These are phyloP conservation scores for Gallinago jamesoni DNA, from an alignment of 2,113 vertebrate species.

Conservation along the genomic window DNA sequence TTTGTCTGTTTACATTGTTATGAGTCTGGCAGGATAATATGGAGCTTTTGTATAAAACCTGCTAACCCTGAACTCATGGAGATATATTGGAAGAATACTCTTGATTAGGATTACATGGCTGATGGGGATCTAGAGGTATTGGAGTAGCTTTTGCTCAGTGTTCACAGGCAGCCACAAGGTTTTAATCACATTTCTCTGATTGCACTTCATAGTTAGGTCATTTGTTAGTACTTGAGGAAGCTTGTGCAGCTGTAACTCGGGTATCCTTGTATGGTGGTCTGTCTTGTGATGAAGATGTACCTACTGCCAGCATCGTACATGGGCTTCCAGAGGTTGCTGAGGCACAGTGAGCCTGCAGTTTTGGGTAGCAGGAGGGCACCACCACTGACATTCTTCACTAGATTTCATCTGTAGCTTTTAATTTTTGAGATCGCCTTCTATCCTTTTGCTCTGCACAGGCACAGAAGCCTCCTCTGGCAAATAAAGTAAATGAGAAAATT, in stretches of 20 bases:
- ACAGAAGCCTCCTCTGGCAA: background rate
- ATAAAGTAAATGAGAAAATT: slow-evolving; percentile 20
- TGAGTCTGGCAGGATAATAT: background rate
- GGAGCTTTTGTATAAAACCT: background rate
- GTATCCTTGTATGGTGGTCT: background rate
- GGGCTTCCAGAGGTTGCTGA: background rate
- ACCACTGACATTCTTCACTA: background rate
- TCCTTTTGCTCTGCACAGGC: background rate
- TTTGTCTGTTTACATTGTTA: background rate
- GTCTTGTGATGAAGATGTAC: rapidly evolving
- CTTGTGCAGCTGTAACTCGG: background rate
- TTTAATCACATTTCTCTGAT: background rate
- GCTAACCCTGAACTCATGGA: background rate
- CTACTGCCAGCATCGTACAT: rapidly evolving
- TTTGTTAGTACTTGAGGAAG: background rate
- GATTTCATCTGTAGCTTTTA: background rate
- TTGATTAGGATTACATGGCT: background rate
- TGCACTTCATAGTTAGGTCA: background rate
- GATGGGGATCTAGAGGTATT: background rate
- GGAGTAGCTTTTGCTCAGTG: background rate
- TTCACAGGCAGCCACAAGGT: background rate
- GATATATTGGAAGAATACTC: background rate
- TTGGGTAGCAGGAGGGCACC: background rate
- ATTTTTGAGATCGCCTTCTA: background rate
- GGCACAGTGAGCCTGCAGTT: background rate